Evolutionary conservation across 1,140 invertebrate species (phyloP).

Genomic region (Phortica variegata): DNA sequence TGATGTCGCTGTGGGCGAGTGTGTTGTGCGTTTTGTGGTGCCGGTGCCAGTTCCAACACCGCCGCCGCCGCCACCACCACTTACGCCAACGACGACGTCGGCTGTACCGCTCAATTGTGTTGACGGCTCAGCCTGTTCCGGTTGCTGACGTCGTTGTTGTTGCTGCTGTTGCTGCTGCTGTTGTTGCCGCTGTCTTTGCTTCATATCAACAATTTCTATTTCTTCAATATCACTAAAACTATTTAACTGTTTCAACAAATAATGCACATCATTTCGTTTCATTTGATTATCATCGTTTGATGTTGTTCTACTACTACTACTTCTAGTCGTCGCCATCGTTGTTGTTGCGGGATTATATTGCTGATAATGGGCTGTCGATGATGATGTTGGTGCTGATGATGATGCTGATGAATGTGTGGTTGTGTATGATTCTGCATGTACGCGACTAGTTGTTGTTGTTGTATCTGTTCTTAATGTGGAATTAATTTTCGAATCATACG

Average conservation of each 20-base stretch:
- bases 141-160: constrained; percentile 8
- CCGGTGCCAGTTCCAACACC: too few species aligned
- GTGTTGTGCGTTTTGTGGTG: neutral
- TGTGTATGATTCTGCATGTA: constrained; percentile 25
- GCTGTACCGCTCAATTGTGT: neutral
- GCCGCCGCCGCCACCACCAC: too few species aligned
- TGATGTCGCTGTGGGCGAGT: constrained; percentile 19
- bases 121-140: constrained; percentile 4
- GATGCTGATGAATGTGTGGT: constrained; percentile 37
- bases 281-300: constrained; percentile 47
- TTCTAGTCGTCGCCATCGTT: constrained; percentile 10
- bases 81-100: neutral
- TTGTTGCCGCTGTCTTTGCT: constrained; percentile 47
- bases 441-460: constrained; percentile 22
- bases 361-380: constrained; percentile 46
- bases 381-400: constrained; percentile 37
- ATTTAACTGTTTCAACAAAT: constrained; percentile 59
- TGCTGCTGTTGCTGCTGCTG: constrained; percentile 18
- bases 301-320: constrained; percentile 5
- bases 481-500: constrained; percentile 27
- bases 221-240: constrained; percentile 58
- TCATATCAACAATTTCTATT: constrained; percentile 59
- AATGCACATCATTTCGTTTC: constrained; percentile 58
- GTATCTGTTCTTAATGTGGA: constrained; percentile 29
- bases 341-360: constrained; percentile 36